phyloP scores from a whole-genome alignment of 2,113 vertebrate genomes.

The Varanus salvator region DNA sequence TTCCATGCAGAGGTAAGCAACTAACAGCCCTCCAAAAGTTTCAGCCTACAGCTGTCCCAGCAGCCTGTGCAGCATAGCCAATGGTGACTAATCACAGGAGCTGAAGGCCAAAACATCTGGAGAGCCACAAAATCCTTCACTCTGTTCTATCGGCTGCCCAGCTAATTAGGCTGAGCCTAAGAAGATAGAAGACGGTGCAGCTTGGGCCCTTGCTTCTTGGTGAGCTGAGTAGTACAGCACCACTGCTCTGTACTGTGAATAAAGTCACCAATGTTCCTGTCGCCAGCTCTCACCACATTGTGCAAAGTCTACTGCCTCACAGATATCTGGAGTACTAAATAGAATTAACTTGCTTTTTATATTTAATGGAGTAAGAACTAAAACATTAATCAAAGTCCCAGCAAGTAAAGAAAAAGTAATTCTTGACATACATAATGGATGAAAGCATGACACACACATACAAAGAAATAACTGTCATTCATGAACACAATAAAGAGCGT shows the following conservation, averaged over 20 bases:
- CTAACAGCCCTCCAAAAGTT: no score
- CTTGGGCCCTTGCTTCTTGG: background rate
- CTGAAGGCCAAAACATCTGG: no score
- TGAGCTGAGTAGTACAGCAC: background rate
- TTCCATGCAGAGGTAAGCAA: background rate
- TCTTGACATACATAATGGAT: slow-evolving; percentile 42
- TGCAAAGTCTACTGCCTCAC: slow-evolving; percentile 13
- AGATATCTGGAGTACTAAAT: slow-evolving; percentile 18
- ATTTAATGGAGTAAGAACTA: slow-evolving; percentile 42
- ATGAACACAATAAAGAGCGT: slow-evolving; percentile 17
- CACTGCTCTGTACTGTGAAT: background rate
- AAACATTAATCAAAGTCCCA: slow-evolving; percentile 47
- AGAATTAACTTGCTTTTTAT: slow-evolving; percentile 34
- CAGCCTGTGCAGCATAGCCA: no score
- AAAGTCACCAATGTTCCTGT: background rate
- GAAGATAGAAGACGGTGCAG: background rate
- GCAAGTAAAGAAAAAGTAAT: background rate
- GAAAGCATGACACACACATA: background rate
- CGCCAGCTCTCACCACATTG: slow-evolving; percentile 29
- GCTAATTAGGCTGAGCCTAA: background rate
- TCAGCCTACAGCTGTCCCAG: no score
- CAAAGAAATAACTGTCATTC: slow-evolving; percentile 22
- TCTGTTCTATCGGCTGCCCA: background rate
- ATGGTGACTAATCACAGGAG: no score
- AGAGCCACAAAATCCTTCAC: no score